Evolutionary conservation across 2,888 invertebrate species (phyloP).

Genomic region (Andrena flavipes): DNA sequence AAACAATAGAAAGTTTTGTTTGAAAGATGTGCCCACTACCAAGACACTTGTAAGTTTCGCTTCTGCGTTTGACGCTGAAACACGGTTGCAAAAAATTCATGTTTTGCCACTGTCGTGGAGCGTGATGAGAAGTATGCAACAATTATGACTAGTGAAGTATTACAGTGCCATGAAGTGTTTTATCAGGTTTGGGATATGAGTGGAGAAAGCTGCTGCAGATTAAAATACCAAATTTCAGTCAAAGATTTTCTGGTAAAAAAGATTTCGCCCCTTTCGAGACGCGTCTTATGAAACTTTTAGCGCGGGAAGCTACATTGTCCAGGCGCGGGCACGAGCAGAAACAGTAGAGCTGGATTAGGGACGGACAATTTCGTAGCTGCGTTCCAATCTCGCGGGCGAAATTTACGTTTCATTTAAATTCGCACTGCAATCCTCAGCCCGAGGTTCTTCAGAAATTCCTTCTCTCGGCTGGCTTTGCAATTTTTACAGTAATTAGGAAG

Average conservation of each 20-base stretch:
- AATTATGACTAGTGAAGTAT: too few species aligned
- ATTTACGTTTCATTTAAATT: constrained; percentile 22
- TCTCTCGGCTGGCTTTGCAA: neutral
- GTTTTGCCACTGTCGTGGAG: too few species aligned
- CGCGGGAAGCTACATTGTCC: neutral
- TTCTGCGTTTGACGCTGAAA: too few species aligned
- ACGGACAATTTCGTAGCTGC: constrained; percentile 16
- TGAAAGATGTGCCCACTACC: too few species aligned
- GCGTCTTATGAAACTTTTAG: constrained; percentile 39
- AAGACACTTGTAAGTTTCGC: too few species aligned
- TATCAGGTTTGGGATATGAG: too few species aligned
- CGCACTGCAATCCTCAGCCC: neutral
- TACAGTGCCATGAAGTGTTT: too few species aligned
- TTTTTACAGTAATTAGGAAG: constrained; percentile 18
- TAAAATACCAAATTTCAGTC: constrained; percentile 32
- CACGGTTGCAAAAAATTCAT: too few species aligned
- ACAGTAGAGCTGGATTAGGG: constrained; percentile 22
- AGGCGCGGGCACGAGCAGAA: neutral
- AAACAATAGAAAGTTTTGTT: too few species aligned
- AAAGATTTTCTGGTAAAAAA: neutral
- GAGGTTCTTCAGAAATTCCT: neutral
- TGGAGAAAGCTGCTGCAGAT: neutral
- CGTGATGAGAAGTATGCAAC: too few species aligned
- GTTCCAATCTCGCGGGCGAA: constrained; percentile 17
- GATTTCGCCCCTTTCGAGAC: constrained; percentile 1